Conservation (phyloP, 2,888 invertebrate species). For the Eilema sororculum region DNA sequence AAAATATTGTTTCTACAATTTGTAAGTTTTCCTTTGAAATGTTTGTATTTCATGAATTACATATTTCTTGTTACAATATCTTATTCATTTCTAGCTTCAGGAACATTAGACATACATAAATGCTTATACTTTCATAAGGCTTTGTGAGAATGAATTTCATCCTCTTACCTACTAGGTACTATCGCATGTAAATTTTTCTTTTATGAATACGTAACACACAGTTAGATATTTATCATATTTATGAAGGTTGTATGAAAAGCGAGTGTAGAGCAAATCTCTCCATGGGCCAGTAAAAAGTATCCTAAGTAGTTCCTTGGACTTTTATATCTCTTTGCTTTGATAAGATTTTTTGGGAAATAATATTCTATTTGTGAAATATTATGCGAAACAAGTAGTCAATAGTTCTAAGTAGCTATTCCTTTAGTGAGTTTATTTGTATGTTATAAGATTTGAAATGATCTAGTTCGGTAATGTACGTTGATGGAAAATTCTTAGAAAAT, state of each 20-base stretch:
- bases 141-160: slow-evolving; percentile 34
- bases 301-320: slow-evolving; percentile 54
- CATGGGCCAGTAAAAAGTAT: slow-evolving; percentile 45
- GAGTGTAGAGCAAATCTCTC: slow-evolving; percentile 47
- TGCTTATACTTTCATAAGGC: slow-evolving; percentile 22
- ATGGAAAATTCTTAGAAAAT: background rate
- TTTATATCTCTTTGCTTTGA: slow-evolving; percentile 45
- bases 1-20: slow-evolving; percentile 22
- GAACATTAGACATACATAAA: slow-evolving; percentile 15
- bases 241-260: slow-evolving; percentile 52
- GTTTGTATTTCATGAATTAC: slow-evolving; percentile 2
- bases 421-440: background rate
- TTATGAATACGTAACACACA: slow-evolving; percentile 54
- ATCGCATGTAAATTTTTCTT: slow-evolving; percentile 50
- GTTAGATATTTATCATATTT: slow-evolving; percentile 56
- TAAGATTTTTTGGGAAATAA: slow-evolving; percentile 31
- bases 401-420: background rate
- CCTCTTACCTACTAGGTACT: slow-evolving; percentile 26
- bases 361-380: slow-evolving; percentile 32
- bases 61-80: slow-evolving; percentile 16
- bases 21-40: slow-evolving; percentile 20
- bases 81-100: slow-evolving; percentile 7
- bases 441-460: background rate
- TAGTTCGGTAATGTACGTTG: background rate
- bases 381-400: background rate